A percentile compares a stretch with the other conserved stretches of the same genome.
These are phyloP conservation scores for Halesus radiatus DNA, from an alignment of 1,140 invertebrate genomes.

Conservation along the genomic window DNA sequence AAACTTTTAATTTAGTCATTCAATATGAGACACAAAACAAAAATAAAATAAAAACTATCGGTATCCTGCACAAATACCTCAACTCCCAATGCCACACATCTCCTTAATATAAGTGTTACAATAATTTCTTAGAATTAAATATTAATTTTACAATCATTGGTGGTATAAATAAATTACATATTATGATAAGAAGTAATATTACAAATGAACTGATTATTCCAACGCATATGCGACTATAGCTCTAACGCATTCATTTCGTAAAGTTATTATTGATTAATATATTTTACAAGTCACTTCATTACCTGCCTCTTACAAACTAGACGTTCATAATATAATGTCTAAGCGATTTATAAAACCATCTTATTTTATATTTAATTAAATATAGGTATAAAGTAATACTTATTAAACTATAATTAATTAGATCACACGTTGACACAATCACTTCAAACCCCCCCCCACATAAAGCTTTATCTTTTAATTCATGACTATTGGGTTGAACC, in stretches of 20 bases:
- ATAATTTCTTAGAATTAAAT: conserved; percentile 26
- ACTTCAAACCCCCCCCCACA: conserved; percentile 50
- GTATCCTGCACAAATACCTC: too few species aligned
- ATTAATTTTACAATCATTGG: conserved; percentile 49
- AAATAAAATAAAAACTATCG: too few species aligned
- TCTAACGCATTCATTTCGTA: too few species aligned
- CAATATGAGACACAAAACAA: too few species aligned
- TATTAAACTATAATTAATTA: conserved; percentile 52
- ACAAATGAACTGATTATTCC: not conserved
- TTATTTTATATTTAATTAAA: conserved; percentile 23
- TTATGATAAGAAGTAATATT: conserved; percentile 40
- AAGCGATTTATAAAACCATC: conserved; percentile 38
- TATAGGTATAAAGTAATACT: conserved; percentile 50
- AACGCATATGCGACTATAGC: too few species aligned
- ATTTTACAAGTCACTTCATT: conserved; percentile 12
- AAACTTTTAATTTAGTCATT: too few species aligned
- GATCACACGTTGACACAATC: conserved; percentile 56
- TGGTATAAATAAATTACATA: conserved; percentile 48
- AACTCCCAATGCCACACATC: too few species aligned
- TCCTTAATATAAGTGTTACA: not conserved
- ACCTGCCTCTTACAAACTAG: not conserved
- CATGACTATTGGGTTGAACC: conserved; percentile 49
- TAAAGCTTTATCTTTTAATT: conserved; percentile 49
- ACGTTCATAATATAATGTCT: not conserved
- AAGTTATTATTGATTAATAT: not conserved